Evolutionary conservation across 2,888 invertebrate genomes (phyloP), one percentile per base, ranked within the genome.

Genomic region (Polyploca ridens): DNA sequence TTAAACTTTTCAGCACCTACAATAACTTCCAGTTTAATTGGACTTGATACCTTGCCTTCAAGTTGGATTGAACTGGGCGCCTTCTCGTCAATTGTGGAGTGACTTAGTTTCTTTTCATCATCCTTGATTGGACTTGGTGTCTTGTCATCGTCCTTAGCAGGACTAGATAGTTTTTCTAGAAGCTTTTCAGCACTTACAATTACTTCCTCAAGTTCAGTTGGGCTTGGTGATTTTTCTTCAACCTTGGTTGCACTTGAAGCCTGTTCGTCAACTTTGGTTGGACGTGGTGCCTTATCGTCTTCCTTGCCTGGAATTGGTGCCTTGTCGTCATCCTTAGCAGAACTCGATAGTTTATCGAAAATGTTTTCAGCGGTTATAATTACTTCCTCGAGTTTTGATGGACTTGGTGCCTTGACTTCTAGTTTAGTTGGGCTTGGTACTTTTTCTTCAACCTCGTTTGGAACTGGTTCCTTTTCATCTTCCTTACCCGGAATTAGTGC

Each of bases 341-440:
- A 66, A 5, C 64, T 69, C 0, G 65, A 11, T 35, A 63, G 35
- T 27, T 69, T 66, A 0, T 71, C 66, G 2, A 54, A 64, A 5
- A 38, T 33, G 4, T 63, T 19, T 1, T 54, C 62, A 8, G 16
- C 35, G 4, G 35, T 68, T 35, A 4, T 35, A 35, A 35, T 35
- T 3, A 35, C 5, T 35, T 1, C 35, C 4, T 35, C 68, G 3
- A 58, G 41, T 10, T 67, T 16, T 0, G 33, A n/a, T 13, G 59
- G 63, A 35, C 58, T 35, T 11, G 5, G 59, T 0, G 6, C 63
- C 5, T 64, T 58, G 1, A 57, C 61, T 3, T 38, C 35, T 10
- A 27, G 27, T 27, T 27, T 27, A 27, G 1, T 27, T 27, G 27
- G 27, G 27, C 27, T 27, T 27, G 27, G 27, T 27, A 2, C 27